These are phyloP conservation scores for Xiphorhynchus elegans DNA, from an alignment of 2,113 vertebrate genomes.

Conservation along the genomic window DNA sequence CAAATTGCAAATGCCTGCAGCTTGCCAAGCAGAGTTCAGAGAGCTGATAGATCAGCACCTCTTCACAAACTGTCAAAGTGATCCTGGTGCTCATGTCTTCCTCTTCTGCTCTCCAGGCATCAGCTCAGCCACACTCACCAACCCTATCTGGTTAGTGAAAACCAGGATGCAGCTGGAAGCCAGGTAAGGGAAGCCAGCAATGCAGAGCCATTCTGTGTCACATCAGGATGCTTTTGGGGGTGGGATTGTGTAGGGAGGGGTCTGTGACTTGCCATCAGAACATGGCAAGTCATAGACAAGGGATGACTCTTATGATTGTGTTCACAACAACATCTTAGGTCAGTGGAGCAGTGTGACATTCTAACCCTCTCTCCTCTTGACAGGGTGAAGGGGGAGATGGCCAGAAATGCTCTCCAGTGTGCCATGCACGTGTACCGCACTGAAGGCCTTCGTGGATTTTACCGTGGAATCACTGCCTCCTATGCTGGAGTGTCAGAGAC, in stretches of 20 bases:
- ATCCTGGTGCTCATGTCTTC: not conserved
- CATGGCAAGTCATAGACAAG: not conserved
- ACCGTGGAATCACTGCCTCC: conserved; percentile 70
- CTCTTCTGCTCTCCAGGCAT: conserved; percentile 40
- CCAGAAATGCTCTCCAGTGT: conserved; percentile 52
- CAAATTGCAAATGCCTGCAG: not conserved
- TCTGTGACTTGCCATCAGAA: not conserved
- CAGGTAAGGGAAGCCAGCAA: conserved; percentile 33
- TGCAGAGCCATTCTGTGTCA: not conserved
- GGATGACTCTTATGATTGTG: not conserved
- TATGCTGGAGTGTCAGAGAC: conserved; percentile 72
- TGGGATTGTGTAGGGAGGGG: not conserved
- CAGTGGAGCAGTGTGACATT: not conserved
- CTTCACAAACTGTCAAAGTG: not conserved
- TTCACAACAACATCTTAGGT: not conserved
- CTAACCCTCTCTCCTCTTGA: not conserved
- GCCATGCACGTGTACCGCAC: conserved; percentile 50
- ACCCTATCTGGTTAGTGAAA: conserved; percentile 73
- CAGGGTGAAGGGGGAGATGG: conserved; percentile 32
- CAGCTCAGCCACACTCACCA: conserved; percentile 58
- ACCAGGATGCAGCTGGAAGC: conserved; percentile 70
- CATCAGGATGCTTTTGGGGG: not conserved
- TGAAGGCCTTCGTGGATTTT: conserved; percentile 66
- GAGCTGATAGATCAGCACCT: not conserved
- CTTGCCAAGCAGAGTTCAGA: not conserved